Evolutionary conservation across 2,888 invertebrate species (phyloP), one percentile per base, ranked within the genome.

Genomic region (Ariolimax columbianus): DNA sequence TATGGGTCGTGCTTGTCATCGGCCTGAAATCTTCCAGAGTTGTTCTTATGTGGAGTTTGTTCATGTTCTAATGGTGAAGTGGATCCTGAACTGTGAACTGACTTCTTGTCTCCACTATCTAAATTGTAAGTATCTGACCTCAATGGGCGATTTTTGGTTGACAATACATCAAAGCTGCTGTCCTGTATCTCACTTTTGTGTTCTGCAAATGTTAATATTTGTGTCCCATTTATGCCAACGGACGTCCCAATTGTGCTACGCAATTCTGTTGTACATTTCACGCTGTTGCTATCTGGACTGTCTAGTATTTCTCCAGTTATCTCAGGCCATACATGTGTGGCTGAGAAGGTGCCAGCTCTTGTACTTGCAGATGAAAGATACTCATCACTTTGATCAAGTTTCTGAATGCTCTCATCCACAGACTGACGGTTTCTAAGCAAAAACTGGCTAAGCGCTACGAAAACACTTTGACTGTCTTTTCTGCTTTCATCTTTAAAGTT

Each of bases 391-490:
- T 75, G 63, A 36, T 63, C 75, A 2, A 82, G 23, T 43, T 82
- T 82, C 43, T 75, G 73, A 23, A 82, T 73, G 11, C 75, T 82
- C 30, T 75, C 75, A 43, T 82, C 82, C n/a, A 82, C 36, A 26
- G 82, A 82, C 43, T 75, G 73, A 11, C 40, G 19, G 75, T 82
- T 82, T 43, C 43, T 36, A 2, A 59, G 30, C 40, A 82, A 43
- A 63, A 82, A 82, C 75, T 82, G 55, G 14, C 55, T 40, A 0
- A 75, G n/a, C 1, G 30, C 55, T 2, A 51, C 55, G 36, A 81
- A 70, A 0, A 59, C 55, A 23, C 82, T 70, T n/a, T 40, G 17
- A 14, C 40, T 59, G 17, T 36, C 33, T n/a, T 63, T 43, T 23
- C 14, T 33, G 1, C 30, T 33, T 2, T 11, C 3, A 63, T 40